These are phyloP conservation scores for Drosophila murphyi DNA, from an alignment of 1,140 invertebrate genomes.

Conservation along the genomic window DNA sequence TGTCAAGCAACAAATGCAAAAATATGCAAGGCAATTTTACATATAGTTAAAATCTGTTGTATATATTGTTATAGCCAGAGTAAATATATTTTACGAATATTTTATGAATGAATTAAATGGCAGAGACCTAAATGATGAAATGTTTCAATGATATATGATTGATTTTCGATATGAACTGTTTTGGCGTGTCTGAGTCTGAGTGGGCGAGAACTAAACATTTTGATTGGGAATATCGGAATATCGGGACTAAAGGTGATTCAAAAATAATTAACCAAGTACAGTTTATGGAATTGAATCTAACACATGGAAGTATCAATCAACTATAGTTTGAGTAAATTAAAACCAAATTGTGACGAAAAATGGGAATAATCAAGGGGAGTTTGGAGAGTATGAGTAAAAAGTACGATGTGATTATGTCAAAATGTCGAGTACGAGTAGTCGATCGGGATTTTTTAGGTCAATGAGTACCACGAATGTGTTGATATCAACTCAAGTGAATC, in stretches of 20 bases:
- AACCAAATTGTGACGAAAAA: constrained; percentile 37
- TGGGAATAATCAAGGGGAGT: background rate
- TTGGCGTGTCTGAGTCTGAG: constrained; percentile 5
- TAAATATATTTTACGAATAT: background rate
- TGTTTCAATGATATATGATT: constrained; percentile 38
- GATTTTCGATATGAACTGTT: constrained; percentile 38
- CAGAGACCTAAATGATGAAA: constrained; percentile 35
- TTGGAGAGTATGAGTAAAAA: constrained; percentile 18
- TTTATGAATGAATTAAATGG: constrained; percentile 38
- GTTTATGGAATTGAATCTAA: constrained; percentile 32
- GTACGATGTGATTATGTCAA: constrained; percentile 37
- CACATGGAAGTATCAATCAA: background rate
- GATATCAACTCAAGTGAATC: background rate
- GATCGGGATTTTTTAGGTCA: constrained; percentile 17
- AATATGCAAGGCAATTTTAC: constrained; percentile 37
- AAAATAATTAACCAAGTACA: constrained; percentile 39
- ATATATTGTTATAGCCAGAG: constrained; percentile 40
- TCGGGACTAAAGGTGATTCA: constrained; percentile 7
- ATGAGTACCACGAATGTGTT: constrained; percentile 1
- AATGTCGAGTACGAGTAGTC: constrained; percentile 51
- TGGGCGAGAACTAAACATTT: constrained; percentile 23
- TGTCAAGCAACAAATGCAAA: constrained; percentile 77
- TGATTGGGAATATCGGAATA: constrained; percentile 8
- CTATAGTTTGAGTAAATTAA: constrained; percentile 59
- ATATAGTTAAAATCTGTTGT: constrained; percentile 21